These are phyloP conservation scores for Lacanobia oleracea DNA, from an alignment of 2,888 invertebrate genomes.

Conservation along the genomic window DNA sequence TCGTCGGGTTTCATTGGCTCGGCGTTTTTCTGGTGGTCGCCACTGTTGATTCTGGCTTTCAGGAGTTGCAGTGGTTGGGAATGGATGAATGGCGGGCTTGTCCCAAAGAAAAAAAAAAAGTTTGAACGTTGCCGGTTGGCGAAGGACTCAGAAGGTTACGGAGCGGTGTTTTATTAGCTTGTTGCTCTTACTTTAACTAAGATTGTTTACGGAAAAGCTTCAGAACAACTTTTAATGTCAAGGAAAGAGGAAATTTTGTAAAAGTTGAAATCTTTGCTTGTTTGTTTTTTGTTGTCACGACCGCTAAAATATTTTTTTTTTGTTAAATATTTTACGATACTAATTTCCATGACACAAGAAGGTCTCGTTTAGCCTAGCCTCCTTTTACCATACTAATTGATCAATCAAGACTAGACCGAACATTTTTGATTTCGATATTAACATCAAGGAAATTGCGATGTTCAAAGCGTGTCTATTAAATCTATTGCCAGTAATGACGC, in stretches of 20 bases:
- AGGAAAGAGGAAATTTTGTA: slow-evolving; percentile 7
- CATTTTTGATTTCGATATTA: slow-evolving; percentile 20
- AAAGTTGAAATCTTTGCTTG: slow-evolving; percentile 16
- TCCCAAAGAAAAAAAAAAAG: too few relatives aligned
- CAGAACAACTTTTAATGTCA: slow-evolving; percentile 30
- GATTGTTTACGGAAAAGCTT: slow-evolving; percentile 25
- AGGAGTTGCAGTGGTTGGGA: too few relatives aligned
- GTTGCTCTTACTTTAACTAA: slow-evolving; percentile 40
- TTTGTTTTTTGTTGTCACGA: not conserved
- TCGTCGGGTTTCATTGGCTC: too few relatives aligned
- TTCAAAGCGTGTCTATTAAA: slow-evolving; percentile 44
- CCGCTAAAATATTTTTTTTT: not conserved
- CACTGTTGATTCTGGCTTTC: too few relatives aligned
- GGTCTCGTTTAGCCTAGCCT: slow-evolving; percentile 8
- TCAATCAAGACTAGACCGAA: slow-evolving; percentile 42
- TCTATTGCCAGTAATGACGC: slow-evolving; percentile 54
- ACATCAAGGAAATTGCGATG: slow-evolving; percentile 52
- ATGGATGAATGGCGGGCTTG: too few relatives aligned
- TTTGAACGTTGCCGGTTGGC: not conserved
- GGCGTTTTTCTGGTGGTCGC: too few relatives aligned
- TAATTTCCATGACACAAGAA: not conserved
- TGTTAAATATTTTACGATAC: not conserved
- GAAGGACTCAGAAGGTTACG: slow-evolving; percentile 1
- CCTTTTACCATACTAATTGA: slow-evolving; percentile 42
- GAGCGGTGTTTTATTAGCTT: slow-evolving; percentile 31